Conservation (phyloP, 2,113 vertebrate species). For the Hassar affinis region DNA sequence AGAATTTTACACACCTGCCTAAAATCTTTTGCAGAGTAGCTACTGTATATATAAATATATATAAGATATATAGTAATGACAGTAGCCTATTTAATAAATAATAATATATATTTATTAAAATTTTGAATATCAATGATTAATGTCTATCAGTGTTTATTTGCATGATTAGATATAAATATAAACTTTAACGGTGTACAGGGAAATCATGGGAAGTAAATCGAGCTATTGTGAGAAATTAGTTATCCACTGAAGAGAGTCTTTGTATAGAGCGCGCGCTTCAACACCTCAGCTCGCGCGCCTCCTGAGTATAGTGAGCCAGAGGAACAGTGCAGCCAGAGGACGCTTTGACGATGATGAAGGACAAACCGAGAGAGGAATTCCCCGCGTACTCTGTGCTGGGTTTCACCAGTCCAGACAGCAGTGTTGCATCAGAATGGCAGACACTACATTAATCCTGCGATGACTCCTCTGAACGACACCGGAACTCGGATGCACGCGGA, state of each 20-base stretch:
- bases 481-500: conserved; percentile 57
- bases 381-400: not conserved
- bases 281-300: conserved; percentile 10
- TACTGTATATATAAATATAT: too few relatives aligned
- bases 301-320: not conserved
- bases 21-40: too few relatives aligned
- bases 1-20: too few relatives aligned
- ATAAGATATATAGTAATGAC: not conserved
- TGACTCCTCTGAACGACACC: conserved; percentile 70
- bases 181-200: not conserved
- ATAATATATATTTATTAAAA: not conserved
- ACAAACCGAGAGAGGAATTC: not conserved
- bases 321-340: conserved; percentile 12
- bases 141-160: not conserved
- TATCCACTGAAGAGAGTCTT: not conserved
- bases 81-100: not conserved
- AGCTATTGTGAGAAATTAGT: not conserved
- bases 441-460: conserved; percentile 56
- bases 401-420: not conserved
- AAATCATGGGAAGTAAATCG: not conserved
- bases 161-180: not conserved
- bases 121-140: too few relatives aligned
- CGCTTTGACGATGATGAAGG: not conserved
- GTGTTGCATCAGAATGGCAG: conserved; percentile 54
- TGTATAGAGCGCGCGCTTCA: not conserved